Evolutionary conservation across 2,797 vertebrate species (phyloP), one percentile per base, ranked within the genome.

Genomic region (Rousettus madagascariensis): DNA sequence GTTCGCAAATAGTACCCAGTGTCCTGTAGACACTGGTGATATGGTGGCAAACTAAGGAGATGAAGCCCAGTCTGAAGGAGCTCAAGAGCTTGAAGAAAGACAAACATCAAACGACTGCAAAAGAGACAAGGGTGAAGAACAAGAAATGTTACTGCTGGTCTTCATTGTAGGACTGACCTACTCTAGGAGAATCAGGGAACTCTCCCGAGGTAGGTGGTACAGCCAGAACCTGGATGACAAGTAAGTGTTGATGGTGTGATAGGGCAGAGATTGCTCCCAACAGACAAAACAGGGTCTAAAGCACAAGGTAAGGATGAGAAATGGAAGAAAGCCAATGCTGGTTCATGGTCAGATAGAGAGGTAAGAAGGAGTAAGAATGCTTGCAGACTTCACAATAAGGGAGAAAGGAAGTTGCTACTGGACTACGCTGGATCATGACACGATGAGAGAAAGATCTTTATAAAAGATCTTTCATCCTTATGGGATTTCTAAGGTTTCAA

Each of bases 81-180:
- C 65, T 36, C 10, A 13, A 16, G 75, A 75, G 38, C 26, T 61
- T 11, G 13, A 33, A 46, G 59, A 77, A 89, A 83, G 33, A 49
- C 41, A 92, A 79, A 77, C 2, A 26, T 8, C 57, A 91, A 86
- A 9, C 20, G 30, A 26, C 2, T 17, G 33, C 43, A 43, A n/a
- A 33, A 28, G 20, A 61, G 19, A 24, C 1, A 6, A 28, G 49
- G 24, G 10, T 16, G 20, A 30, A 24, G 2, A 59, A 20, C 43
- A 51, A 77, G 65, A 68, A 55, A 46, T 1, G 22, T 20, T 0
- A n/a, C 5, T 0, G 0, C 13, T 16, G 1, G 30, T 9, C 19
- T 75, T 89, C n/a, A 38, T 28, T 0, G 2, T 0, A 65, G 33
- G 26, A 38, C 59, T 15, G 6, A 26, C 22, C 22, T 8, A 5